phyloP scores from a whole-genome alignment of 2,888 invertebrate species.

The Petrolisthes cinctipes region DNA sequence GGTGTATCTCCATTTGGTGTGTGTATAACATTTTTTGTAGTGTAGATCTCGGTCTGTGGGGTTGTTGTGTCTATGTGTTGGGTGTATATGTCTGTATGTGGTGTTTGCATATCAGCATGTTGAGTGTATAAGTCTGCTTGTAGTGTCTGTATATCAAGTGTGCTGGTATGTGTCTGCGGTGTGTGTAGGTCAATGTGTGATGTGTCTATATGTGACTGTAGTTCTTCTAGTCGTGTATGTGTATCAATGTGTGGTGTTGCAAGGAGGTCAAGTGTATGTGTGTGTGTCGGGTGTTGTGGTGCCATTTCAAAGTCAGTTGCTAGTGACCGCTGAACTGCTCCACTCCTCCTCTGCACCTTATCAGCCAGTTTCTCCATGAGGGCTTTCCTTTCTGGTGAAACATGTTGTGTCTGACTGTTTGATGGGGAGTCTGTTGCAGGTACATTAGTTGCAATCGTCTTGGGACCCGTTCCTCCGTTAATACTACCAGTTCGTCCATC shows the following conservation, averaged over 20 bases:
- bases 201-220: too few relatives aligned
- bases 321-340: slow-evolving; percentile 48
- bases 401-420: slow-evolving; percentile 29
- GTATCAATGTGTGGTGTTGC: slow-evolving; percentile 36
- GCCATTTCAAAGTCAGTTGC: slow-evolving; percentile 36
- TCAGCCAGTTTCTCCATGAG: slow-evolving; percentile 65
- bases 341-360: slow-evolving; percentile 63
- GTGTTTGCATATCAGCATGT: neutral
- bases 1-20: neutral
- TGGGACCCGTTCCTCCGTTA: neutral
- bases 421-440: slow-evolving; percentile 41
- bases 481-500: slow-evolving; percentile 15
- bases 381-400: slow-evolving; percentile 57
- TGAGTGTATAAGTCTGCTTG: neutral
- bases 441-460: neutral
- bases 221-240: neutral
- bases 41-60: too few relatives aligned
- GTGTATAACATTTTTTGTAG: too few relatives aligned
- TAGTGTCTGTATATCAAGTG: too few relatives aligned
- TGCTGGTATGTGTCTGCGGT: neutral
- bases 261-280: slow-evolving; percentile 20
- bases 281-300: neutral
- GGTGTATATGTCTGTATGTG: too few relatives aligned
- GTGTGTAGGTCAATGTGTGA: too few relatives aligned
- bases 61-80: too few relatives aligned